These are phyloP conservation scores for Marcusenius ussheri DNA, from an alignment of 2,113 vertebrate genomes.

Conservation along the genomic window DNA sequence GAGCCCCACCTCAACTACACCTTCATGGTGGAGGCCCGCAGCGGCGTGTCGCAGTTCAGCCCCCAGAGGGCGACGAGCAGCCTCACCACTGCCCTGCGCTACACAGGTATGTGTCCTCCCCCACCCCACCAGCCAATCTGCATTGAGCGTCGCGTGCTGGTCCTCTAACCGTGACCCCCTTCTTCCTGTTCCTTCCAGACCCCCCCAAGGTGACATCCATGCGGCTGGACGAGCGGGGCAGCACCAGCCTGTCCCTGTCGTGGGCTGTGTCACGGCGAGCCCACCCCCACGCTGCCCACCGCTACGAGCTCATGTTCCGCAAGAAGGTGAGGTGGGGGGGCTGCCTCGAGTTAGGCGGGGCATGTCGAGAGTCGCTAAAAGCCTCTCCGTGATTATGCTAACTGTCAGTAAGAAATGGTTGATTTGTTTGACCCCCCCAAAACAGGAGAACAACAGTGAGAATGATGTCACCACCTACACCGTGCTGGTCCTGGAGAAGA, in stretches of 20 bases:
- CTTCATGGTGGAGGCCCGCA: constrained; percentile 76
- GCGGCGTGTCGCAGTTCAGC: constrained; percentile 72
- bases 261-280: constrained; percentile 75
- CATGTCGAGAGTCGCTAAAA: background rate
- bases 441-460: constrained; percentile 56
- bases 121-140: background rate
- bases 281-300: constrained; percentile 68
- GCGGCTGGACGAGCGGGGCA: constrained; percentile 67
- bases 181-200: constrained; percentile 50
- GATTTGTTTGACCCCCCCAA: background rate
- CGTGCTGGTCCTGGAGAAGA: constrained; percentile 76
- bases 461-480: constrained; percentile 86
- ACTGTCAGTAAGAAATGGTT: background rate
- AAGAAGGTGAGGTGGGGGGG: constrained; percentile 70
- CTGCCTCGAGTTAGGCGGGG: background rate
- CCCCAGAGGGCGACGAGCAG: constrained; percentile 47
- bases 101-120: constrained; percentile 63
- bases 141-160: background rate
- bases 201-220: constrained; percentile 81
- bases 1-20: constrained; percentile 91
- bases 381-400: background rate
- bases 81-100: constrained; percentile 73
- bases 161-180: background rate
- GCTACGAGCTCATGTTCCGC: constrained; percentile 91
- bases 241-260: constrained; percentile 75